A percentile compares a stretch with the other conserved stretches of the same genome.
phyloP scores from a whole-genome alignment of 2,797 vertebrate species.

The Pseudomugil tenellus region DNA sequence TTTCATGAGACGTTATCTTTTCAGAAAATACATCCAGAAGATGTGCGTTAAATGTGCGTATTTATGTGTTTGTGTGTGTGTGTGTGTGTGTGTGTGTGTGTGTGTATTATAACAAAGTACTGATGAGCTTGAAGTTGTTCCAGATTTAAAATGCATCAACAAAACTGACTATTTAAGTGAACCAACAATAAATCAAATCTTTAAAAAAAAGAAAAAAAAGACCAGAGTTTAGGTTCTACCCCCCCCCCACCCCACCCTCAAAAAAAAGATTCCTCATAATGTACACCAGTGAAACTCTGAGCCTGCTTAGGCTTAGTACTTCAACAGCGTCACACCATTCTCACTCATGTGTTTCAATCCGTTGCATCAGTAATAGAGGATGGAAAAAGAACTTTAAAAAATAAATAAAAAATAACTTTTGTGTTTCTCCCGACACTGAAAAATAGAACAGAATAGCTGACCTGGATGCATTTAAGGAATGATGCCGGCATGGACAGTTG shows the following conservation, averaged over 20 bases:
- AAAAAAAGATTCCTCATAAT: not conserved
- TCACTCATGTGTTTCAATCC: conserved; percentile 44
- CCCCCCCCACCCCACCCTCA: not conserved
- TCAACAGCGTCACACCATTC: conserved; percentile 25
- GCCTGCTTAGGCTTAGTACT: conserved; percentile 6
- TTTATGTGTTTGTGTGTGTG: too few relatives aligned
- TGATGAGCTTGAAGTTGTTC: too few relatives aligned
- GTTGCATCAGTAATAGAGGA: conserved; percentile 64
- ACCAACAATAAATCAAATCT: not conserved
- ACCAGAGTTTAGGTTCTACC: not conserved
- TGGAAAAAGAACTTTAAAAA: conserved; percentile 42
- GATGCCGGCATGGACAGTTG: conserved; percentile 10
- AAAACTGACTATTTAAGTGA: not conserved
- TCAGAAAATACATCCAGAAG: too few relatives aligned
- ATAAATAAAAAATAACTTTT: conserved; percentile 12
- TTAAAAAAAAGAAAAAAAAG: not conserved
- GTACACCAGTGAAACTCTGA: not conserved
- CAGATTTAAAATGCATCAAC: too few relatives aligned
- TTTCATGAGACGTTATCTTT: not conserved
- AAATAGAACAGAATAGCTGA: conserved; percentile 6
- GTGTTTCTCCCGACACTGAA: conserved; percentile 16
- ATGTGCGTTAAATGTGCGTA: too few relatives aligned
- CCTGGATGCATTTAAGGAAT: conserved; percentile 30
- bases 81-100: too few relatives aligned
- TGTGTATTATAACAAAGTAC: too few relatives aligned